Percentiles rank a stretch among this genome's conserved stretches.
Conservation (phyloP, 2,113 vertebrate genomes). For the Columbina picui region DNA sequence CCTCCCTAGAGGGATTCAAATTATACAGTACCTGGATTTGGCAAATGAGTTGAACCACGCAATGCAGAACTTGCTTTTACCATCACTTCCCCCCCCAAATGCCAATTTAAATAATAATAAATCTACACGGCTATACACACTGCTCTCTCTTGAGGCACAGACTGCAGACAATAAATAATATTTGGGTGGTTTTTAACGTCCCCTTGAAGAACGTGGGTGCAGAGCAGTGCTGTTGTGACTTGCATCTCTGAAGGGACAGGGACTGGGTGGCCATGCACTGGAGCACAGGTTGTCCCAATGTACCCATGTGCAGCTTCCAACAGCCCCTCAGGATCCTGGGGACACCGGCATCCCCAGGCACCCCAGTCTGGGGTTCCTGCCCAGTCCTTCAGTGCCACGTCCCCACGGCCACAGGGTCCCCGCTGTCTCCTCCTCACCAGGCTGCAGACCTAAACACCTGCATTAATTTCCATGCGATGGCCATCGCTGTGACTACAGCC, state of each 20-base stretch:
- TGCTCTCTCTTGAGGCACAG: neutral
- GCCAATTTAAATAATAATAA: neutral
- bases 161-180: conserved; percentile 12
- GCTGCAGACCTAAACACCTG: neutral
- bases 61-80: neutral
- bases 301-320: neutral
- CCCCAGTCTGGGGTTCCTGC: neutral
- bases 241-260: neutral
- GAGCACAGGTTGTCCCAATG: neutral
- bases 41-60: neutral
- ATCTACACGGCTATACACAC: neutral
- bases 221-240: neutral
- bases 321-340: neutral
- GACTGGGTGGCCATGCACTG: neutral
- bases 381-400: accelerated
- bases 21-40: neutral
- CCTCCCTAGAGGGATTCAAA: neutral
- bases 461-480: accelerated
- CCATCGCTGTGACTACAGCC: accelerated
- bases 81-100: neutral
- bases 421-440: neutral
- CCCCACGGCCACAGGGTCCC: neutral
- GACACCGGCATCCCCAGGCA: neutral
- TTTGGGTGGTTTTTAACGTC: neutral
- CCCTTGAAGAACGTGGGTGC: neutral